phyloP scores from a whole-genome alignment of 2,113 vertebrate species.

The Epinephelus moara region DNA sequence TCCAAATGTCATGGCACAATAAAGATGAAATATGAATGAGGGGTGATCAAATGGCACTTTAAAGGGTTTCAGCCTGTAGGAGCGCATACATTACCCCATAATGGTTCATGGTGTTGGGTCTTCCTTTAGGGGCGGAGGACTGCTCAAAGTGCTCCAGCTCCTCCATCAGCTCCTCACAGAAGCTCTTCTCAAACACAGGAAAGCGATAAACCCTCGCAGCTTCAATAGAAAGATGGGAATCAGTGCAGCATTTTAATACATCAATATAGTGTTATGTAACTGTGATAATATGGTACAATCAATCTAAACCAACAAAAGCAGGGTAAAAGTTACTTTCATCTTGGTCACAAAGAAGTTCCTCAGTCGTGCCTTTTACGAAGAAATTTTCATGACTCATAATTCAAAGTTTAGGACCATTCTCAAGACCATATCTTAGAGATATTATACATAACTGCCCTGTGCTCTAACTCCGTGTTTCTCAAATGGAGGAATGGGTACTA shows the following conservation, averaged over 20 bases:
- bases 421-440: no score
- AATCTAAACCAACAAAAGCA: no score
- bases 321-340: no score
- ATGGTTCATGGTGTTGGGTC: constrained; percentile 98
- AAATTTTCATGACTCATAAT: no score
- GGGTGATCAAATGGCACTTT: neutral
- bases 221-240: constrained; percentile 60
- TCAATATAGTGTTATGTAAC: neutral
- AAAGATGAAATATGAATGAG: neutral
- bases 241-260: neutral
- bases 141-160: constrained; percentile 95
- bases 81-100: constrained; percentile 89
- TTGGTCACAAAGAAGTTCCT: no score
- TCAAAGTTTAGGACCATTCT: no score
- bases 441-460: no score
- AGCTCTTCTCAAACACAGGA: constrained; percentile 88
- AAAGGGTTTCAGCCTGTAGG: neutral
- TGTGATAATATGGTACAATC: no score
- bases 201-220: constrained; percentile 91
- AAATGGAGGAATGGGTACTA: no score
- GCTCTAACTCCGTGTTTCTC: no score
- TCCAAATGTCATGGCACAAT: neutral
- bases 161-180: constrained; percentile 90
- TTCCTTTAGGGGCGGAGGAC: constrained; percentile 92
- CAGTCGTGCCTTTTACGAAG: no score